A percentile compares a stretch with the other conserved stretches of the same genome.
Conservation (phyloP, 2,113 vertebrate genomes). For the Meles meles region DNA sequence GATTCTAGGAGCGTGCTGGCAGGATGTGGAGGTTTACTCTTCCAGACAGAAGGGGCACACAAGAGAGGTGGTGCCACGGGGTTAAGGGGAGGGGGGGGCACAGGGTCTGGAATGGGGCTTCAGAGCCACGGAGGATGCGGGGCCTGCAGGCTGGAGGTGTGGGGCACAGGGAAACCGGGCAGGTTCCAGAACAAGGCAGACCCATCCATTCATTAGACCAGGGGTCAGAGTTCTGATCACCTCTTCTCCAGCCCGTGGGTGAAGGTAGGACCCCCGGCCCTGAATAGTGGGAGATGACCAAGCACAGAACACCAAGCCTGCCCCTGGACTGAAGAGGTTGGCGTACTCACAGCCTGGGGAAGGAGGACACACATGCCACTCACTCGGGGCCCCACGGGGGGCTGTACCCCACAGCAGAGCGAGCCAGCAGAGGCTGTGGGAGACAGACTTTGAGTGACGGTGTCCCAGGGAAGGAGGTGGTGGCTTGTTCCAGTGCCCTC, state of each 20-base stretch:
- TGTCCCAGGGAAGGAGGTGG: background rate
- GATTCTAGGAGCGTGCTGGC: background rate
- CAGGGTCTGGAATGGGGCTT: background rate
- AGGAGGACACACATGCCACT: accelerated
- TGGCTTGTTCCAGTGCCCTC: background rate
- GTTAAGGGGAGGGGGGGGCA: accelerated
- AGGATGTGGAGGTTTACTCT: background rate
- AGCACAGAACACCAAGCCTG: accelerated
- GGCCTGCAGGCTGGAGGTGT: background rate
- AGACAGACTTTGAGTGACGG: background rate
- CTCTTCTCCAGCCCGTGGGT: accelerated
- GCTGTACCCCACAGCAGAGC: accelerated
- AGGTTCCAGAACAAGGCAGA: background rate
- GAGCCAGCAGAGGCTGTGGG: background rate
- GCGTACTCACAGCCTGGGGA: background rate
- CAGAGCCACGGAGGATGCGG: accelerated
- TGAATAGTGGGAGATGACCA: accelerated
- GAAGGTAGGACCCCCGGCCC: background rate
- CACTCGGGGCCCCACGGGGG: background rate
- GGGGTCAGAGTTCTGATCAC: too few species aligned
- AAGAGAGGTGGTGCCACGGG: background rate
- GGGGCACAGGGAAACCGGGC: background rate
- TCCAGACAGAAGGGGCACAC: background rate
- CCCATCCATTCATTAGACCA: background rate
- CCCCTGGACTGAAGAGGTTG: accelerated